Evolutionary conservation across 1,140 invertebrate species (phyloP).

Genomic region (Cherax destructor): DNA sequence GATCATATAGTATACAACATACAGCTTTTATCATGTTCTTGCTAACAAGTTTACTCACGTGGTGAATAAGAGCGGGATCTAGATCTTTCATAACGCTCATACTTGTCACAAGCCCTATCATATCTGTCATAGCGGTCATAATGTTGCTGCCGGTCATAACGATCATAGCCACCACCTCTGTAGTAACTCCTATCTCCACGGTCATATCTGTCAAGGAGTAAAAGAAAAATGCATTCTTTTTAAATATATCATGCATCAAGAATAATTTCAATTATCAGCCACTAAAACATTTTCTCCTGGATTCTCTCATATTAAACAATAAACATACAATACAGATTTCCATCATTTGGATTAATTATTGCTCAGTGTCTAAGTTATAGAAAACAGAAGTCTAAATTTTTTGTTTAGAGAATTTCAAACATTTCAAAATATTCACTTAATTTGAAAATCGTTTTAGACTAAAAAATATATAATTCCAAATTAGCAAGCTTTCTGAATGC

Average conservation of each 20-base stretch:
- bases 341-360: no score
- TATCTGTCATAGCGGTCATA: conserved; percentile 71
- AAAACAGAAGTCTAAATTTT: no score
- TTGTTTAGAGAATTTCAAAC: no score
- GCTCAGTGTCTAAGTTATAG: no score
- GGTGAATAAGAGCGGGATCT: conserved; percentile 90
- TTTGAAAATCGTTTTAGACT: no score
- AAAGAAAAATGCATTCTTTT: neutral
- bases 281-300: neutral
- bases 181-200: conserved; percentile 74
- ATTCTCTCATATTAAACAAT: no score
- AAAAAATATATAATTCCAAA: no score
- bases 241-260: neutral
- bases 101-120: conserved; percentile 70
- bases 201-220: conserved; percentile 63
- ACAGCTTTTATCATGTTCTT: neutral
- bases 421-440: no score
- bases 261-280: no score
- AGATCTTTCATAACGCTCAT: conserved; percentile 77
- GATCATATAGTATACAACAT: neutral
- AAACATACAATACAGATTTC: no score
- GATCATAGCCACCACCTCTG: conserved; percentile 61
- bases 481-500: no score
- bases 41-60: conserved; percentile 81
- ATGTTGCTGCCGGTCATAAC: conserved; percentile 67